Percentiles rank a stretch among this genome's conserved stretches.
phyloP scores from a whole-genome alignment of 1,140 invertebrate genomes.

The Augochlora pura region DNA sequence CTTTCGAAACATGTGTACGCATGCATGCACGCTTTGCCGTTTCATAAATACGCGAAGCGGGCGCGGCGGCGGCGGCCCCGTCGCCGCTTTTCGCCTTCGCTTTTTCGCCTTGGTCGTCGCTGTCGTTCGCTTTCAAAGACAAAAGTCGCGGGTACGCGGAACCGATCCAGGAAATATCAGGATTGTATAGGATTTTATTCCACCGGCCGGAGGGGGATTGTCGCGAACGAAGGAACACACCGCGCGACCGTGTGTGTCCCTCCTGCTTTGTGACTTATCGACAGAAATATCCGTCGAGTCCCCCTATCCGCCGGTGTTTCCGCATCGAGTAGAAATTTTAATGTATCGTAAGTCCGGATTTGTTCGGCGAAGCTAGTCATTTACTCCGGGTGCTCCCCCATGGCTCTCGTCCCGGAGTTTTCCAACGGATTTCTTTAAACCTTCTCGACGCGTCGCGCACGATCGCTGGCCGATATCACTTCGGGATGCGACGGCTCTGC shows the following conservation, averaged over 20 bases:
- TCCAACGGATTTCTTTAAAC: too few relatives aligned
- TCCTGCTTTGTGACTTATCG: not conserved
- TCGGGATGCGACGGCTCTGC: too few relatives aligned
- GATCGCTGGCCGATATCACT: too few relatives aligned
- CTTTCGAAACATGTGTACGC: constrained; percentile 54
- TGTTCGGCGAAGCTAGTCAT: not conserved
- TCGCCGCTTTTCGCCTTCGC: too few relatives aligned
- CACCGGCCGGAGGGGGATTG: constrained; percentile 42
- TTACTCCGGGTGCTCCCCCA: not conserved
- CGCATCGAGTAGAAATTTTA: not conserved
- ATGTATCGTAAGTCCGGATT: not conserved
- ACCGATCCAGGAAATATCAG: constrained; percentile 56
- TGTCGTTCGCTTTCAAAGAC: constrained; percentile 33
- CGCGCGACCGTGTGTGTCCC: not conserved
- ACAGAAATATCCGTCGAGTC: constrained; percentile 14
- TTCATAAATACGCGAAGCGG: constrained; percentile 53
- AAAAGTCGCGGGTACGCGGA: constrained; percentile 54
- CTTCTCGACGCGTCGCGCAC: too few relatives aligned
- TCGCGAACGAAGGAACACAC: constrained; percentile 32
- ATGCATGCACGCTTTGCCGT: constrained; percentile 42
- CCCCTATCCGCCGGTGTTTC: not conserved
- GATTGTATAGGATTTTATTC: constrained; percentile 46
- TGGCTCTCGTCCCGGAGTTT: not conserved
- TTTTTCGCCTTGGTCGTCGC: not conserved
- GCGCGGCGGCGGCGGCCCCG: not conserved